These are phyloP conservation scores for Bombus huntii DNA, from an alignment of 1,140 invertebrate species.

Conservation along the genomic window DNA sequence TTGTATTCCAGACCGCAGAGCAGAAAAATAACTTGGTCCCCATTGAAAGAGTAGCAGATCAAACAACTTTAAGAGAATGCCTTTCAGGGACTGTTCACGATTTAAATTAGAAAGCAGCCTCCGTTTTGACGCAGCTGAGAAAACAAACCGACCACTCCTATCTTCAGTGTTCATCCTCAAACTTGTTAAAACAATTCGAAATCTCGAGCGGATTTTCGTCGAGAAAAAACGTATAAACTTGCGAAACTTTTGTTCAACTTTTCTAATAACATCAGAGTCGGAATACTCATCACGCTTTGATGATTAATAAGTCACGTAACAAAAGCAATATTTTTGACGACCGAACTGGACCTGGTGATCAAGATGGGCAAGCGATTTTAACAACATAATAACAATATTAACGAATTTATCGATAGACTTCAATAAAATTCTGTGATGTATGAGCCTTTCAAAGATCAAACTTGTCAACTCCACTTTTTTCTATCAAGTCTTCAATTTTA, in stretches of 20 bases:
- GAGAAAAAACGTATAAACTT: constrained; percentile 23
- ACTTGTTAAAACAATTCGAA: constrained; percentile 22
- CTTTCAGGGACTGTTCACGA: constrained; percentile 9
- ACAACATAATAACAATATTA: no score
- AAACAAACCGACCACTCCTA: constrained; percentile 15
- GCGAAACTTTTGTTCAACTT: constrained; percentile 25
- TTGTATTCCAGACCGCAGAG: no score
- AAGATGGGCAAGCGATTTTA: no score
- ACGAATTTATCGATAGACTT: no score
- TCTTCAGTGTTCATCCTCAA: neutral
- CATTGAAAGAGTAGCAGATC: neutral
- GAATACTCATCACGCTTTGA: neutral
- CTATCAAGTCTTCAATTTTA: no score
- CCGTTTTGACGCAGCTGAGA: neutral
- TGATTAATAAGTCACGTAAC: constrained; percentile 2
- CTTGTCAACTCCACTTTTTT: no score
- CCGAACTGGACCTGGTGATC: no score
- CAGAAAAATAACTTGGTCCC: neutral
- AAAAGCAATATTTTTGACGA: neutral
- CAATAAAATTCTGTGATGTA: no score
- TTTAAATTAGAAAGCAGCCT: constrained; percentile 52
- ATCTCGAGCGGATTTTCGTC: neutral
- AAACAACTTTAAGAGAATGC: constrained; percentile 48
- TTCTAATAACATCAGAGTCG: constrained; percentile 11
- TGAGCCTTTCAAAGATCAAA: no score